A percentile compares a stretch with the other conserved stretches of the same genome.
Evolutionary conservation across 2,888 invertebrate species (phyloP).

Genomic region (Nomada lathburiana): DNA sequence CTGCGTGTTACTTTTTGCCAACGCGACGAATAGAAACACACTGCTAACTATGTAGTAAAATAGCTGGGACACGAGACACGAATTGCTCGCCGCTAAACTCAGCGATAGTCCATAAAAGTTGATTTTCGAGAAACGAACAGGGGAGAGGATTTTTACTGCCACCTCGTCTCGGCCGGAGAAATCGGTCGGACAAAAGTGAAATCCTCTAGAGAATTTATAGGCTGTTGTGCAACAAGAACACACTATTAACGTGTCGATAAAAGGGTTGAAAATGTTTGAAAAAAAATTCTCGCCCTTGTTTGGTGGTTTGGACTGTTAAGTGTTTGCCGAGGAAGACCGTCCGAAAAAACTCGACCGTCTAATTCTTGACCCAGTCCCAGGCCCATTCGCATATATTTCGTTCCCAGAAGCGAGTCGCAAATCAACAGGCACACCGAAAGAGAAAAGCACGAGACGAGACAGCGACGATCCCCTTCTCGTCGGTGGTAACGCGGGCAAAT

Average conservation of each 20-base stretch:
- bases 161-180: neutral
- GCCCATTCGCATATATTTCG: constrained; percentile 6
- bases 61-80: neutral
- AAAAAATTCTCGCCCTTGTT: too few species aligned
- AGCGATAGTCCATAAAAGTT: constrained; percentile 13
- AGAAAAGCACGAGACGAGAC: constrained; percentile 16
- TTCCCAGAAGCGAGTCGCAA: constrained; percentile 49
- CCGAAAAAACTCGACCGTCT: constrained; percentile 23
- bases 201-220: neutral
- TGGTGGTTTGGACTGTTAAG: too few species aligned
- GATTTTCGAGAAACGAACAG: constrained; percentile 15
- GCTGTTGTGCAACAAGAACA: neutral
- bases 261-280: too few species aligned
- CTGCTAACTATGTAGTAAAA: constrained; percentile 27
- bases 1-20: constrained; percentile 18
- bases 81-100: neutral
- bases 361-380: constrained; percentile 45
- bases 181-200: constrained; percentile 4
- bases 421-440: constrained; percentile 19
- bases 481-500: constrained; percentile 37
- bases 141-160: neutral
- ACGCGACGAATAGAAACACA: constrained; percentile 16
- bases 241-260: too few species aligned
- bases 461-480: constrained; percentile 33
- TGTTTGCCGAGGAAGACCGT: neutral